A percentile compares a stretch with the other conserved stretches of the same genome.
Conservation (phyloP, 1,140 invertebrate genomes). For the Diorhabda carinulata region DNA sequence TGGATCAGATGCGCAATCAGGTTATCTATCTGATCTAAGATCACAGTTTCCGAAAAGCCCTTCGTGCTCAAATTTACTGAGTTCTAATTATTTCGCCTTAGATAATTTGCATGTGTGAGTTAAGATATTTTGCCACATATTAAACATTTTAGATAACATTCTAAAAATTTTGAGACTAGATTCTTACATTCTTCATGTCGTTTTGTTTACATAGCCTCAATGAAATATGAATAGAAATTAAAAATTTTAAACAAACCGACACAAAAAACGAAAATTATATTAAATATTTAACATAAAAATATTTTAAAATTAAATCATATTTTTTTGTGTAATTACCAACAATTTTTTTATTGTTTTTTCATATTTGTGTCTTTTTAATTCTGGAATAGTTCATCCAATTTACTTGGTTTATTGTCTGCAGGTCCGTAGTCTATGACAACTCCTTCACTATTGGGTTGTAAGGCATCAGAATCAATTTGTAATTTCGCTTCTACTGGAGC, state of each 20-base stretch:
- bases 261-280: background rate
- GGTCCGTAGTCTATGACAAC: slow-evolving; percentile 43
- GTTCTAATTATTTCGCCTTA: too few relatives aligned
- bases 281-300: background rate
- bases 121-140: background rate
- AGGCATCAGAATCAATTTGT: slow-evolving; percentile 40
- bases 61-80: too few relatives aligned
- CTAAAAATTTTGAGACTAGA: slow-evolving; percentile 1
- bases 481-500: slow-evolving; percentile 42
- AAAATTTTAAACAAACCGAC: background rate
- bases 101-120: too few relatives aligned
- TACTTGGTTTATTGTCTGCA: slow-evolving; percentile 24
- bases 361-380: background rate
- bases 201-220: background rate
- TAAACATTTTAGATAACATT: background rate
- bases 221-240: background rate
- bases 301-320: background rate
- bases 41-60: too few relatives aligned
- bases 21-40: too few relatives aligned
- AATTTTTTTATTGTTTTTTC: background rate
- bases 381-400: slow-evolving; percentile 18
- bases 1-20: too few relatives aligned
- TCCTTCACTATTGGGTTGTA: slow-evolving; percentile 45
- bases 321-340: background rate
- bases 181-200: slow-evolving; percentile 2